Evolutionary conservation across 2,113 vertebrate species (phyloP).

Genomic region (Nesoenas mayeri): DNA sequence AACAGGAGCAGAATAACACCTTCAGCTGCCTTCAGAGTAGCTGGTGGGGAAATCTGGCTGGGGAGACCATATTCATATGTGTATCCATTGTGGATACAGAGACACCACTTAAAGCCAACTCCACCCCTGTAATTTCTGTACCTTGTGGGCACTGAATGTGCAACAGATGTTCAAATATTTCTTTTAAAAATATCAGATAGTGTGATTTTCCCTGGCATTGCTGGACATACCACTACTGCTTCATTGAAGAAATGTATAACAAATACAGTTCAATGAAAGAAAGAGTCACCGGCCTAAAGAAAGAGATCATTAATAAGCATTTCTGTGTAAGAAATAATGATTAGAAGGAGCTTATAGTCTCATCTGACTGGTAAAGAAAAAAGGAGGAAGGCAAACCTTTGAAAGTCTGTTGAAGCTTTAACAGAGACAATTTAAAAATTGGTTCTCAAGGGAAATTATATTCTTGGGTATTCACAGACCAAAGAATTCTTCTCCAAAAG

Average conservation of each 20-base stretch:
- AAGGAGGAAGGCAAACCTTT: background rate
- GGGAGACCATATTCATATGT: no score
- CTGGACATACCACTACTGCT: background rate
- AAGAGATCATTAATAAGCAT: background rate
- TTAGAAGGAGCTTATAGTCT: background rate
- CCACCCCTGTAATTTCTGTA: background rate
- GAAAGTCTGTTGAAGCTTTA: background rate
- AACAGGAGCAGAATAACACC: background rate
- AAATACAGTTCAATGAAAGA: background rate
- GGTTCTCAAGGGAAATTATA: background rate
- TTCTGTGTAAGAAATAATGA: background rate
- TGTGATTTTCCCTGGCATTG: background rate
- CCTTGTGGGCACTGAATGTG: background rate
- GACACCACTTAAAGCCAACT: background rate
- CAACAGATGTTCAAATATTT: background rate
- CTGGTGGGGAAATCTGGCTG: background rate
- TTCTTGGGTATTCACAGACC: background rate
- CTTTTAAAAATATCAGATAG: background rate
- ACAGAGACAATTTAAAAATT: background rate
- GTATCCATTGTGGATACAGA: background rate
- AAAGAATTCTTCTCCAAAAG: background rate
- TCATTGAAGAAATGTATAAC: background rate
- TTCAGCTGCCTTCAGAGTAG: background rate
- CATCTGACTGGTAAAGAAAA: background rate
- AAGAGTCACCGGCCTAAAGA: background rate